These are phyloP conservation scores for Sipha maydis DNA, from an alignment of 2,888 invertebrate species.

Conservation along the genomic window DNA sequence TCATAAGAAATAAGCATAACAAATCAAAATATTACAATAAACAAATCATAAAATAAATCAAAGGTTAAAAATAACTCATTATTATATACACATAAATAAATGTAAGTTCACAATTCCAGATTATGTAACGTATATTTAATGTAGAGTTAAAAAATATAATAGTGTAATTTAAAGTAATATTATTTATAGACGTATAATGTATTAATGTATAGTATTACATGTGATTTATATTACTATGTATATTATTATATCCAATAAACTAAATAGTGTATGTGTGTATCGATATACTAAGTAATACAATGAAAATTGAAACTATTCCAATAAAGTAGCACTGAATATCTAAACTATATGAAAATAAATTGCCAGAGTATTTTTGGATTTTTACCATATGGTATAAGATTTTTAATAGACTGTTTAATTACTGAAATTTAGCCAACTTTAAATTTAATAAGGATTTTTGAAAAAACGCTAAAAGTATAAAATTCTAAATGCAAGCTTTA, in stretches of 20 bases:
- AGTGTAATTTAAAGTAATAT: too few species aligned
- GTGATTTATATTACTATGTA: neutral
- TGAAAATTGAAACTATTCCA: constrained; percentile 44
- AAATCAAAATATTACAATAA: too few species aligned
- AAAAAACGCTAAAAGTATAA: constrained; percentile 10
- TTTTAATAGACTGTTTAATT: constrained; percentile 38
- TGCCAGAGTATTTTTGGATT: constrained; percentile 31
- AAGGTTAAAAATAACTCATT: too few species aligned
- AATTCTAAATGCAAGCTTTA: constrained; percentile 4
- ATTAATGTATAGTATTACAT: too few species aligned
- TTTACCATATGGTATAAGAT: constrained; percentile 21
- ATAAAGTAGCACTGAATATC: constrained; percentile 17
- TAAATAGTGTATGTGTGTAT: neutral
- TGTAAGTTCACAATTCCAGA: too few species aligned
- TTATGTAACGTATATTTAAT: too few species aligned
- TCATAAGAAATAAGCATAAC: too few species aligned
- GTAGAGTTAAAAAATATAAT: too few species aligned
- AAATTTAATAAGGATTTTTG: constrained; percentile 8
- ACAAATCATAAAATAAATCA: too few species aligned
- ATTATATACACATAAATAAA: too few species aligned
- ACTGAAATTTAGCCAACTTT: constrained; percentile 36
- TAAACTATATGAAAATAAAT: constrained; percentile 24
- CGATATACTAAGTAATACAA: neutral
- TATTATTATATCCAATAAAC: neutral
- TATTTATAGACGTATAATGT: too few species aligned